A percentile compares a stretch with the other conserved stretches of the same genome.
Conservation (phyloP, 2,797 vertebrate species). For the Gymnodraco acuticeps region DNA sequence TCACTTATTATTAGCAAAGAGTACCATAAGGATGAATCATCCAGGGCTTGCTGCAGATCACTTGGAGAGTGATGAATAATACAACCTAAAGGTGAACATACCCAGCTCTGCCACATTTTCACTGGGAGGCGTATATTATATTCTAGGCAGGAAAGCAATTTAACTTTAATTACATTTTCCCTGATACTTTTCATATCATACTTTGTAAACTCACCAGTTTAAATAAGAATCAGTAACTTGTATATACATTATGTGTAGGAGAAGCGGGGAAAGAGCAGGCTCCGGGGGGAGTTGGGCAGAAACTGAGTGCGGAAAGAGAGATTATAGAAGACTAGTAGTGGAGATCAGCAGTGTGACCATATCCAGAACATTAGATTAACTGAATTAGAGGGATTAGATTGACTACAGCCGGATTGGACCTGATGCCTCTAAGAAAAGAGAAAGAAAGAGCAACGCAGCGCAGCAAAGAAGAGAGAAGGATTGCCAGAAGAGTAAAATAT, state of each 20-base stretch:
- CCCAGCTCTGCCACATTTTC: background rate
- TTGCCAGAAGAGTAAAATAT: conserved; percentile 47
- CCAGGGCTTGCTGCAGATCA: conserved; percentile 8
- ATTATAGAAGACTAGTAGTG: conserved; percentile 49
- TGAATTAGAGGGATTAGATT: conserved; percentile 81
- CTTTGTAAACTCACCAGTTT: conserved; percentile 24
- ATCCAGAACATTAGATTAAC: conserved; percentile 79
- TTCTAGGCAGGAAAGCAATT: background rate
- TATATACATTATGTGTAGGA: conserved; percentile 27
- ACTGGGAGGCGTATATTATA: background rate
- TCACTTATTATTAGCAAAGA: conserved; percentile 18
- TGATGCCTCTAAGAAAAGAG: conserved; percentile 62
- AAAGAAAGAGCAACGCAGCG: conserved; percentile 9
- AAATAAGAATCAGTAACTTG: conserved; percentile 42
- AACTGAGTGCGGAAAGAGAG: conserved; percentile 46
- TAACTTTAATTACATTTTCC: background rate
- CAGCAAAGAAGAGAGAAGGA: conserved; percentile 9
- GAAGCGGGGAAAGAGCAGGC: conserved; percentile 39
- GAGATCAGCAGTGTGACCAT: conserved; percentile 68
- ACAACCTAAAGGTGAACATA: conserved; percentile 7
- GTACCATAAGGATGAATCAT: conserved; percentile 26
- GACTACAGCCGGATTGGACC: conserved; percentile 70
- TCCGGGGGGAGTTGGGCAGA: conserved; percentile 46
- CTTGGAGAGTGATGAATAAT: background rate
- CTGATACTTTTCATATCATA: background rate